Percentiles rank a stretch among this genome's conserved stretches.
Conservation (phyloP, 2,797 vertebrate species). For the Eulemur coronatus region DNA sequence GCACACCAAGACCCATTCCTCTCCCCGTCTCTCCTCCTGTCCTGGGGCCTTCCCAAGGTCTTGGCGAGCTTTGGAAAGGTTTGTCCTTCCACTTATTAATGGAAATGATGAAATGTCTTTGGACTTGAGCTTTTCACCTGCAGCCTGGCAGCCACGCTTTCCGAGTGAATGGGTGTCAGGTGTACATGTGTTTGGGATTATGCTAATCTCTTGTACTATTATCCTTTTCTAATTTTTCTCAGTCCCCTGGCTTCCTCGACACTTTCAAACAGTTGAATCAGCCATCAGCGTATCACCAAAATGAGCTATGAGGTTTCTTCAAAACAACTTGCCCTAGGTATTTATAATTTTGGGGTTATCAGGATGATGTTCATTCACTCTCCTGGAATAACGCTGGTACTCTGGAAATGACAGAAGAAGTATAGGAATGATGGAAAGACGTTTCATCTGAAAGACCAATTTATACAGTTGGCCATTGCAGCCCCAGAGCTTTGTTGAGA, state of each 20-base stretch:
- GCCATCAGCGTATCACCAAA: background rate
- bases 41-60: background rate
- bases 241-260: background rate
- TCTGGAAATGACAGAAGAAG: background rate
- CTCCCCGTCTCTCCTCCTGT: accelerated
- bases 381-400: background rate
- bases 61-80: too few species aligned
- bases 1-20: background rate
- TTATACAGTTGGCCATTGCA: too few species aligned
- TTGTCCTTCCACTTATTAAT: background rate
- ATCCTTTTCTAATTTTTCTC: background rate
- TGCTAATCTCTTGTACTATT: background rate
- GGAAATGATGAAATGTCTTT: background rate
- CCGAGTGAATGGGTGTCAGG: background rate
- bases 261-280: background rate
- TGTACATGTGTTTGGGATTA: background rate
- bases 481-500: background rate
- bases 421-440: background rate
- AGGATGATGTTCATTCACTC: background rate
- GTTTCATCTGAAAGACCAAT: background rate
- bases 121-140: background rate
- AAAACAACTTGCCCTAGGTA: background rate
- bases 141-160: background rate
- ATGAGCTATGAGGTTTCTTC: background rate
- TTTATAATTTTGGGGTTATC: background rate